Evolutionary conservation across 1,140 invertebrate species (phyloP).

Genomic region (Lanistes nyassanus): DNA sequence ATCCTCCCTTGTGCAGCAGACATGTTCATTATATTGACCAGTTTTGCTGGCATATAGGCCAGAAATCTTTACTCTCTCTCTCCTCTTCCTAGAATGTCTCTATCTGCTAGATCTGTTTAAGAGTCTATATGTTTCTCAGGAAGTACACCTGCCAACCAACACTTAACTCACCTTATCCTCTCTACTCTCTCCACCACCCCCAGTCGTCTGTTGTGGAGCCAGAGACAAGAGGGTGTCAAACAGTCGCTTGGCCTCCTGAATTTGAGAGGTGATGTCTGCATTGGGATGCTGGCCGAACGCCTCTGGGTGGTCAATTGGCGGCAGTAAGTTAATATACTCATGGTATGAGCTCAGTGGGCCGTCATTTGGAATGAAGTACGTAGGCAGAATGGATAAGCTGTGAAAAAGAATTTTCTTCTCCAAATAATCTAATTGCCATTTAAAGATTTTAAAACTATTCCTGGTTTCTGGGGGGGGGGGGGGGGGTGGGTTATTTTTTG

Average conservation of each 20-base stretch:
- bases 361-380: slow-evolving; percentile 84
- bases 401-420: slow-evolving; percentile 5
- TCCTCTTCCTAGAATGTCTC: no score
- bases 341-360: slow-evolving; percentile 80
- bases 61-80: no score
- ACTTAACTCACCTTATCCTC: slow-evolving; percentile 64
- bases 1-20: no score
- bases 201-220: slow-evolving; percentile 58
- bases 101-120: no score
- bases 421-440: no score
- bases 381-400: slow-evolving; percentile 58
- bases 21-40: no score
- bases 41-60: no score
- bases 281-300: slow-evolving; percentile 75
- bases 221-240: slow-evolving; percentile 67
- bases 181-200: slow-evolving; percentile 54
- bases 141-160: no score
- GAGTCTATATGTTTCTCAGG: no score
- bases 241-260: slow-evolving; percentile 65
- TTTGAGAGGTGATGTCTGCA: slow-evolving; percentile 67
- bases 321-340: slow-evolving; percentile 81
- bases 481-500: no score
- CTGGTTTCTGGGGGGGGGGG: no score
- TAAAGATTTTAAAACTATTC: no score
- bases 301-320: slow-evolving; percentile 81